Evolutionary conservation across 2,797 vertebrate genomes (phyloP).

Genomic region (Alfaro cultratus): DNA sequence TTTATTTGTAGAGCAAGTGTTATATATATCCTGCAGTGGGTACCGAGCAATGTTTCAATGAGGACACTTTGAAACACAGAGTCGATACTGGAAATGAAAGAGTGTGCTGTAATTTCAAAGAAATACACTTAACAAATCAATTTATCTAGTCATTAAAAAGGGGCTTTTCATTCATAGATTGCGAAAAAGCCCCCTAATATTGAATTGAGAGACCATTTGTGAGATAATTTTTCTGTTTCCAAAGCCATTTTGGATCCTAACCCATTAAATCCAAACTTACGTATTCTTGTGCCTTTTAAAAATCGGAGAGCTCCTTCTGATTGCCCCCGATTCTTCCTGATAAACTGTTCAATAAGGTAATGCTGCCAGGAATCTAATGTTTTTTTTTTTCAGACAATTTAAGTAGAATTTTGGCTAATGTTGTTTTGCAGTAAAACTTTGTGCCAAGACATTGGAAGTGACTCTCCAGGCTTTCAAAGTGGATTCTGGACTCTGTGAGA

Average conservation of each 20-base stretch:
- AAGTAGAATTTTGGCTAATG: slow-evolving; percentile 66
- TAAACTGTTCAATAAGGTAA: slow-evolving; percentile 68
- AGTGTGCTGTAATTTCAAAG: slow-evolving; percentile 26
- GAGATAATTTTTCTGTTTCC: slow-evolving; percentile 64
- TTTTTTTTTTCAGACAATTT: slow-evolving; percentile 52
- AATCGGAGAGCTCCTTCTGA: slow-evolving; percentile 54
- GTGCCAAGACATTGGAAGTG: slow-evolving; percentile 58
- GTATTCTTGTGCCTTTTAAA: slow-evolving; percentile 53
- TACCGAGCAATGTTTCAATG: background rate
- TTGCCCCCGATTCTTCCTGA: slow-evolving; percentile 56
- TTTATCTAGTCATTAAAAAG: slow-evolving; percentile 58
- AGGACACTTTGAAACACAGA: background rate
- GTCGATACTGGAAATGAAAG: slow-evolving; percentile 23
- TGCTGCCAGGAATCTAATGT: slow-evolving; percentile 66
- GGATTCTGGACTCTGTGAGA: slow-evolving; percentile 56
- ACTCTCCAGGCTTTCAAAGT: slow-evolving; percentile 61
- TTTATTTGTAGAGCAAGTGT: background rate
- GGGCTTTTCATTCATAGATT: slow-evolving; percentile 48
- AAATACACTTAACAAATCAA: slow-evolving; percentile 46
- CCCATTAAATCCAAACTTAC: slow-evolving; percentile 71
- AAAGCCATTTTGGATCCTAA: slow-evolving; percentile 61
- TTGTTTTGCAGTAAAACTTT: slow-evolving; percentile 64
- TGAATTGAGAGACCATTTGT: slow-evolving; percentile 61
- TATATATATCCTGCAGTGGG: background rate
- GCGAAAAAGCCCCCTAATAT: slow-evolving; percentile 41